Evolutionary conservation across 1,140 invertebrate species (phyloP).

Genomic region (Triops longicaudatus): DNA sequence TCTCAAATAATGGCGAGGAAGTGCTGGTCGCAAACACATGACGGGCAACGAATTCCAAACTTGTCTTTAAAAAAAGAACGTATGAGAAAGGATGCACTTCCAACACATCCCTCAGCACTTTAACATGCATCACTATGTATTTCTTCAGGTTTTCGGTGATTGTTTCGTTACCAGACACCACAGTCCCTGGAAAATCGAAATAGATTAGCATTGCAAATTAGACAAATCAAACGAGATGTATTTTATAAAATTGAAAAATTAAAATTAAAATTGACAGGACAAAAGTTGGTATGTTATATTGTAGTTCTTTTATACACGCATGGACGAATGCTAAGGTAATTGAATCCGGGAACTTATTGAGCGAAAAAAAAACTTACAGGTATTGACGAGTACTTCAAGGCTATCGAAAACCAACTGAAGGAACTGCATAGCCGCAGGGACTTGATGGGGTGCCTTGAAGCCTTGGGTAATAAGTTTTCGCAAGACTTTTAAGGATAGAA

Average conservation of each 20-base stretch:
- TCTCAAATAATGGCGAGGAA: slow-evolving; percentile 64
- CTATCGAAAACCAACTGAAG: slow-evolving; percentile 66
- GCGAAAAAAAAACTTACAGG: slow-evolving; percentile 52
- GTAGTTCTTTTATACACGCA: no score
- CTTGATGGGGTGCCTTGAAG: slow-evolving; percentile 64
- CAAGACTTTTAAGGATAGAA: slow-evolving; percentile 66
- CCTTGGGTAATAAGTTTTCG: slow-evolving; percentile 73
- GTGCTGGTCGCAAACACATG: slow-evolving; percentile 77
- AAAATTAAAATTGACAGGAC: no score
- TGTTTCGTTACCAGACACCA: slow-evolving; percentile 18
- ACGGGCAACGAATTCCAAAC: slow-evolving; percentile 69
- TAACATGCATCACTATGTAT: slow-evolving; percentile 57
- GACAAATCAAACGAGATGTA: no score
- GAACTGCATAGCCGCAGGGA: slow-evolving; percentile 62
- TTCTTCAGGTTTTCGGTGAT: slow-evolving; percentile 62
- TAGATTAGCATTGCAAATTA: slow-evolving; percentile 19
- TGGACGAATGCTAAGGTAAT: no score
- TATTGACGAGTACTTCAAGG: slow-evolving; percentile 64
- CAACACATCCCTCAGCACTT: slow-evolving; percentile 64
- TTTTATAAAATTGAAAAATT: no score
- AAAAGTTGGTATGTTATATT: no score
- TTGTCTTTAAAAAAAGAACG: slow-evolving; percentile 63
- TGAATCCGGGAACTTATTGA: no score
- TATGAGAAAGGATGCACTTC: slow-evolving; percentile 69
- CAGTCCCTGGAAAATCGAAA: slow-evolving; percentile 30